Base-by-base conservation (phyloP, 2,888 invertebrate species). In the Toxonevra muliebris region DNA sequence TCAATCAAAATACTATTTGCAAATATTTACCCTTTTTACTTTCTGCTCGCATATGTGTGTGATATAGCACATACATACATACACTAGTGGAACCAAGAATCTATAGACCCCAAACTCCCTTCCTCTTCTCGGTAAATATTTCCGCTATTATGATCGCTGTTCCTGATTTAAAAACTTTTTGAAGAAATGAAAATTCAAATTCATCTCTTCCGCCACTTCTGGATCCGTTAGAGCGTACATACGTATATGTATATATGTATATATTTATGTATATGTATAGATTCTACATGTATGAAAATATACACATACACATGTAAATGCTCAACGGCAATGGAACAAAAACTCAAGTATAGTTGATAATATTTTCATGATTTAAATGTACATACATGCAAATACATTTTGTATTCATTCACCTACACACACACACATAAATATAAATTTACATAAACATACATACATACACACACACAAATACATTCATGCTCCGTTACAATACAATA, bases 401-500 rank as follows among this genome's bases (percentile, higher is more conserved):
- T n/a, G 69, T 54, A 65, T 54, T 69, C 63, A 66, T 70, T 73
- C 74, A 78, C 74, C 73, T 77, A 5, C 12, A 78, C 77, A 77
- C 77, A 77, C 74, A 77, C 40, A 20, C 50, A 8, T 12, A 48
- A 48, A 48, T 48, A 40, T 62, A 65, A 59, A 48, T 54, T n/a
- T n/a, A 65, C 54, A 65, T 54, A 72, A 65, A 66, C 70, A 74
- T 74, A 78, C 74, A 74, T 77, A 5, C 12, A 78, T 77, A 77
- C 77, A 77, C 74, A 77, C 40, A 20, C 50, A 61, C 78, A 78
- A 78, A 77, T 79, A 77, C 78, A 77, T 77, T 70, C 71, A 71
- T 72, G 30, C 30, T 4, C 30, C 30, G 7, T 7, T 30, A 30
- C 30, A 4, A 2, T 30, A 30, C 30, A 30, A 30, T 30, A 30